Evolutionary conservation across 2,113 vertebrate genomes (phyloP), one percentile per base, ranked within the genome.

Genomic region (Sula dactylatra): DNA sequence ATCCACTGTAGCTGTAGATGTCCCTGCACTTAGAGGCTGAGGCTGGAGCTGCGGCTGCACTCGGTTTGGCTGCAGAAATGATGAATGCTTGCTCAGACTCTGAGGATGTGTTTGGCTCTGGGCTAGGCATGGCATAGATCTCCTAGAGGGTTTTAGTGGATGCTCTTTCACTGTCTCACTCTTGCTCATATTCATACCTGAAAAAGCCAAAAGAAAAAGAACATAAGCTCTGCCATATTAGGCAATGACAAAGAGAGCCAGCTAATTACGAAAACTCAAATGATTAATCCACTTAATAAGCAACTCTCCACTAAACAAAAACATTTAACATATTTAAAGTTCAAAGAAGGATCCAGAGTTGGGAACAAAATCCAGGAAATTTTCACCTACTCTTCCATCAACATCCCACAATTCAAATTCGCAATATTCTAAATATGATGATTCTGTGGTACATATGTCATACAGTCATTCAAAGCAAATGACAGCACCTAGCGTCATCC

Each of bases 181-280:
- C 98, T 99, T 99, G 97, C 99, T 99, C 76, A 98, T 98, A 96
- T 99, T 99, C 99, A 99, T 99, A 90, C 99, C 99, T 99, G 97
- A 56, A 97, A 95, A 36, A 96, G 45, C 1, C 88, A 95, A 91
- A 95, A 71, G 4, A 64, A 40, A 19, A n/a, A 19, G 6, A 64
- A 58, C 64, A 20, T 97, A 44, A 93, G 36, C 13, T 84, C 47
- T 65, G 52, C 3, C 7, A 9, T 26, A 32, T 38, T 36, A 64
- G 13, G 31, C 17, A 20, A 40, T 4, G 16, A 73, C 8, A 34
- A 50, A 73, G 47, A 50, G 4, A 90, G 26, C 36, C 5, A 3
- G 25, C 19, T 55, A 24, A 54, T 78, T 73, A 66, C 6, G 16
- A 91, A 86, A 70, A 69, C 4, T 18, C 15, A 69, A 40, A 25